Conservation (phyloP, 2,797 vertebrate genomes). For the Lepilemur septentrionalis region DNA sequence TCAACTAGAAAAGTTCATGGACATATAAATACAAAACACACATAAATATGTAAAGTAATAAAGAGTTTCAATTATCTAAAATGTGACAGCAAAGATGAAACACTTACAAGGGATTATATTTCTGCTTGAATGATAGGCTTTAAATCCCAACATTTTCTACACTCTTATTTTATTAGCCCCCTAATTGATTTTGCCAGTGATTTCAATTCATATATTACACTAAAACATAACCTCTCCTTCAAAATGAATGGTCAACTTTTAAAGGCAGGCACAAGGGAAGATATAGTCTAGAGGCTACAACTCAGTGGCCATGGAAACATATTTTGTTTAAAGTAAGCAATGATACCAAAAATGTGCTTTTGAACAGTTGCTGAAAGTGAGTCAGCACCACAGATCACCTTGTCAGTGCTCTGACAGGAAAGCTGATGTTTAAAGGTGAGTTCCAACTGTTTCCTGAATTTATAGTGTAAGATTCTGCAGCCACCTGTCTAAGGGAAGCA, state of each 20-base stretch:
- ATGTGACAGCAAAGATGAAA: background rate
- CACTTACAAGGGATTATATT: background rate
- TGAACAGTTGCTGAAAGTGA: conserved; percentile 38
- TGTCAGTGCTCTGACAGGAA: conserved; percentile 44
- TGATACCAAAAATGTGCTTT: background rate
- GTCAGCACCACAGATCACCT: conserved; percentile 34
- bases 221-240: background rate
- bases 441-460: conserved; percentile 64
- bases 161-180: background rate
- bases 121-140: background rate
- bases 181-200: background rate
- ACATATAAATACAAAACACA: background rate
- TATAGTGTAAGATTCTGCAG: conserved; percentile 49
- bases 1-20: background rate
- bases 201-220: background rate
- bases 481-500: conserved; percentile 54
- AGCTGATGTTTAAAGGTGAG: conserved; percentile 63
- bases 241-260: background rate
- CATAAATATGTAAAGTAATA: background rate
- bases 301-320: background rate
- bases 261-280: background rate
- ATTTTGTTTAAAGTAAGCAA: background rate
- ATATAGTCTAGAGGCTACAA: background rate
- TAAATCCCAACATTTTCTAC: background rate
- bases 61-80: background rate